Conservation (phyloP, 1,140 invertebrate species). For the Drosophila sulfurigaster region DNA sequence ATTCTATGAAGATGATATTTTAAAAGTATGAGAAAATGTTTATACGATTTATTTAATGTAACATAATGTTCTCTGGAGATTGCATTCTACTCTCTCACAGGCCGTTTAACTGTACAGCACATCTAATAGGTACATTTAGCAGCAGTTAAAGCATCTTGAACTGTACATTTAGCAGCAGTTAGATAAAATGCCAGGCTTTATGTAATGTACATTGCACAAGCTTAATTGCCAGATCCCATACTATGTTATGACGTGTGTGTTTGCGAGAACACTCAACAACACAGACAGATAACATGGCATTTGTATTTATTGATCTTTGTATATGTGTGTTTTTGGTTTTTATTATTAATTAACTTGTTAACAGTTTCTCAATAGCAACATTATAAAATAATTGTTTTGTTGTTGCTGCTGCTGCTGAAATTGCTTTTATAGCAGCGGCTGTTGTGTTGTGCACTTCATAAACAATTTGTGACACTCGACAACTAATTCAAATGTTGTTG, state of each 20-base stretch:
- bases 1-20: too few species aligned
- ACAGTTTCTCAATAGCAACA: constrained; percentile 76
- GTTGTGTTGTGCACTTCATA: constrained; percentile 65
- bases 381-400: constrained; percentile 67
- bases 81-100: constrained; percentile 2
- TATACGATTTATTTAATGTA: background rate
- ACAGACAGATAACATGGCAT: constrained; percentile 5
- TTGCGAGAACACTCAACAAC: constrained; percentile 26
- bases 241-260: constrained; percentile 2
- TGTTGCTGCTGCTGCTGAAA: constrained; percentile 17
- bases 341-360: constrained; percentile 78
- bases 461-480: constrained; percentile 76
- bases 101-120: constrained; percentile 21
- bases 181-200: constrained; percentile 52
- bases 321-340: constrained; percentile 33
- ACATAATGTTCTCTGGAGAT: background rate
- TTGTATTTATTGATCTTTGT: constrained; percentile 48
- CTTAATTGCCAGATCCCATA: constrained; percentile 36
- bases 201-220: constrained; percentile 24
- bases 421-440: constrained; percentile 43
- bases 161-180: constrained; percentile 64
- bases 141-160: constrained; percentile 57
- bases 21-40: background rate
- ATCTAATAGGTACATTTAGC: constrained; percentile 52
- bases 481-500: constrained; percentile 54